Evolutionary conservation across 1,140 invertebrate species (phyloP).

Genomic region (Calosoma granatense): DNA sequence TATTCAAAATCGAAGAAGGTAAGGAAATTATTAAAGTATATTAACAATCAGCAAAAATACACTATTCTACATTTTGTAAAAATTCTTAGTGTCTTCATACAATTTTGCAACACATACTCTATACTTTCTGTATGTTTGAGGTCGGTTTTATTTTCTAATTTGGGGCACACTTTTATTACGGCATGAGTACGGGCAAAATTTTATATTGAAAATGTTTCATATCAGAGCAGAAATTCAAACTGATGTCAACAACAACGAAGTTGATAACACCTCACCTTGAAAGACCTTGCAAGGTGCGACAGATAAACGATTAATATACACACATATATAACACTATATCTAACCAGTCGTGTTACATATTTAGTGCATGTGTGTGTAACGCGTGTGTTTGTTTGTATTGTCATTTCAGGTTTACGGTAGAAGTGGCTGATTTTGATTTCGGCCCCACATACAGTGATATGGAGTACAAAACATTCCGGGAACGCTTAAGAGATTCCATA

Average conservation of each 20-base stretch:
- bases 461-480: slow-evolving; percentile 76
- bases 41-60: too few relatives aligned
- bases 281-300: neutral
- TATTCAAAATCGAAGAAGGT: slow-evolving; percentile 64
- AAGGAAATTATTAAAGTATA: too few relatives aligned
- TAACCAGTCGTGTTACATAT: too few relatives aligned
- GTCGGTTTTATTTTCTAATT: too few relatives aligned
- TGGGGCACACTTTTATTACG: too few relatives aligned
- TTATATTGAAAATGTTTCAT: neutral
- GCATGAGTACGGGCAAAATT: neutral
- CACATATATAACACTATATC: too few relatives aligned
- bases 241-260: neutral
- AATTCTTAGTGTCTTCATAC: too few relatives aligned
- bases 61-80: too few relatives aligned
- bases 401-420: slow-evolving; percentile 60
- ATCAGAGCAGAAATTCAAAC: neutral
- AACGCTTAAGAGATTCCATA: slow-evolving; percentile 68
- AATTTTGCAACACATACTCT: too few relatives aligned
- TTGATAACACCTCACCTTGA: too few relatives aligned
- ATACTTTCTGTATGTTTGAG: too few relatives aligned
- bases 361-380: neutral
- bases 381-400: slow-evolving; percentile 17
- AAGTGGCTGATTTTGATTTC: slow-evolving; percentile 84
- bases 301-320: too few relatives aligned
- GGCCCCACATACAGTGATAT: slow-evolving; percentile 61